phyloP scores from a whole-genome alignment of 2,888 invertebrate species.

The Sepiola atlantica region DNA sequence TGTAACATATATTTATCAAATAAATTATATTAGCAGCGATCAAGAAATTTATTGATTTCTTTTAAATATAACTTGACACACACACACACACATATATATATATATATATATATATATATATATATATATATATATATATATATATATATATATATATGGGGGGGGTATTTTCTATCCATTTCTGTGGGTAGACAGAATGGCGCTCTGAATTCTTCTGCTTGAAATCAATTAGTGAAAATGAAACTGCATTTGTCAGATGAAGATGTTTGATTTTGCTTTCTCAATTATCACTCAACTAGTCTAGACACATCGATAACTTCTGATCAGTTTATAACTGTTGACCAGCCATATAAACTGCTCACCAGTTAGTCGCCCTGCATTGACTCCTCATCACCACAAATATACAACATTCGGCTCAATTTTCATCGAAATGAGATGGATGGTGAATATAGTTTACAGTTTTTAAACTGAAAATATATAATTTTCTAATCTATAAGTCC shows the following conservation, averaged over 20 bases:
- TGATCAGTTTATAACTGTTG: neutral
- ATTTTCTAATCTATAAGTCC: neutral
- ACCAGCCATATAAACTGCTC: neutral
- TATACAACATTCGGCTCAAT: neutral
- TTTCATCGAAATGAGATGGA: neutral
- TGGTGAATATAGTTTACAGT: neutral
- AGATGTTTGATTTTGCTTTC: neutral
- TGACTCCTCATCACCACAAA: neutral
- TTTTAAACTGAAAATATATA: neutral
- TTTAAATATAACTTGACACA: no score
- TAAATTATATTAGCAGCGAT: no score
- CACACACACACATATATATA: no score
- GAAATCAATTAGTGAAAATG: neutral
- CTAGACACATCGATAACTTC: neutral
- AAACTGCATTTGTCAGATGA: conserved; percentile 22
- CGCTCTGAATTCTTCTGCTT: neutral
- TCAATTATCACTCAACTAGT: neutral
- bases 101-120: no score
- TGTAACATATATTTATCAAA: no score
- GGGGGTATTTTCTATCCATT: neutral
- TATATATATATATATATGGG: neutral
- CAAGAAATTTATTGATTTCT: no score
- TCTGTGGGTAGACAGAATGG: neutral
- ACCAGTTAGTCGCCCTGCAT: neutral
- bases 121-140: neutral